A percentile compares a stretch with the other conserved stretches of the same genome.
phyloP scores from a whole-genome alignment of 2,113 vertebrate genomes.

The Microcebus murinus region DNA sequence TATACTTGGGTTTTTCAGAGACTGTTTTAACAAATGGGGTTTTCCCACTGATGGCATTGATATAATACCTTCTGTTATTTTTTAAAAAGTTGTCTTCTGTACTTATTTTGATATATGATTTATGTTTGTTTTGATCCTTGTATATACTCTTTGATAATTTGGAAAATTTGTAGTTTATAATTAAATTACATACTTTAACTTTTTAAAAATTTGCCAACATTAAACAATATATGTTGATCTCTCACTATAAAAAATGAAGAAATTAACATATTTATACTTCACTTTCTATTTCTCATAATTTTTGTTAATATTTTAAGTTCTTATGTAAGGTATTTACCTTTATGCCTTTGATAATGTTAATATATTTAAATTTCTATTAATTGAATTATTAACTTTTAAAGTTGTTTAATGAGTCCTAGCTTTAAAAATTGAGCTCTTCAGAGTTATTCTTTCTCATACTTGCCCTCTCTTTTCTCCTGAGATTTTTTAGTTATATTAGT shows the following conservation, averaged over 20 bases:
- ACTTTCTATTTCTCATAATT: background rate
- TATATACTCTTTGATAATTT: background rate
- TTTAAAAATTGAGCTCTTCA: conserved; percentile 10
- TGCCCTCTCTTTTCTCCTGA: background rate
- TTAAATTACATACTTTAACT: background rate
- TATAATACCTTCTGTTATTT: background rate
- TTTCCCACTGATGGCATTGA: background rate
- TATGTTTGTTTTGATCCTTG: background rate
- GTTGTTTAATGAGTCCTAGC: background rate
- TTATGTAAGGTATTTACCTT: background rate
- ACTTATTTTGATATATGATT: background rate
- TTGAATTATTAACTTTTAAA: conserved; percentile 17
- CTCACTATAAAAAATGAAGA: background rate
- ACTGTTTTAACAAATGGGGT: background rate
- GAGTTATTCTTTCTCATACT: background rate
- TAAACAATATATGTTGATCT: background rate
- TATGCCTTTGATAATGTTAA: background rate
- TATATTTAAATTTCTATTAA: background rate
- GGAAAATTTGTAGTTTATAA: background rate
- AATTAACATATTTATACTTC: background rate
- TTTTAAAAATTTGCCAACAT: background rate
- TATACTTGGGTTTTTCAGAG: background rate
- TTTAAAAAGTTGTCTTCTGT: background rate
- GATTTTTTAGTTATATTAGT: background rate
- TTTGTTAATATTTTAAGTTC: conserved; percentile 36